Evolutionary conservation across 2,113 vertebrate species (phyloP), one percentile per base, ranked within the genome.

Genomic region (Elanus axillaris): DNA sequence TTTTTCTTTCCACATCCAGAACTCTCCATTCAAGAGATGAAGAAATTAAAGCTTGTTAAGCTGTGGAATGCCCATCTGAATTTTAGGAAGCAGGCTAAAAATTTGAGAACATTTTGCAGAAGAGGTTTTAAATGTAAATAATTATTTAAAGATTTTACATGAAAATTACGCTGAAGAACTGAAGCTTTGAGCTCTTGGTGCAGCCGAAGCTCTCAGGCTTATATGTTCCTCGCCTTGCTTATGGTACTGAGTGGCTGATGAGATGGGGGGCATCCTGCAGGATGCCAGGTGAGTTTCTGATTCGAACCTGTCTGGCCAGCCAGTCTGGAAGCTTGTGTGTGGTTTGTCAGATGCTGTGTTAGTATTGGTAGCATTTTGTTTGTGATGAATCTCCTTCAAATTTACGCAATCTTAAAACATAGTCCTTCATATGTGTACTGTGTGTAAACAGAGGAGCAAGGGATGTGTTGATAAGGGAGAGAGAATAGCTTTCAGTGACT

Each of bases 211-310:
- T 85, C n/a, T 82, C 16, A 5, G 12, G 34, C 55, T 79, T 15
- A 0, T 4, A 0, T 2, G 0, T 60, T 73, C 42, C 32, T 42
- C 26, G 31, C 48, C 20, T 63, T 10, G n/a, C 26, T 68, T 52
- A 2, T 2, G 25, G 55, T 34, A 19, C 1, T 0, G 42, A 45
- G 73, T 5, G 55, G 55, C 68, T 71, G 59, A 34, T 48, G 77
- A 63, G 60, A 21, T 8, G 20, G 40, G 11, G 23, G 1, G 34
- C 50, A 23, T 55, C 60, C 59, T 0, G 0, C 8, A 26, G 55
- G 45, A 45, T 3, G 1, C 1, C 1, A n/a, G 58, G 32, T 40
- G 43, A 60, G 34, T 13, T 76, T 77, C 11, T 10, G 22, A 9
- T 68, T 43, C 29, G 6, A 47, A 25, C 26, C 14, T 3, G 0